Base-by-base conservation (phyloP, 2,113 vertebrate genomes). In the Embiotoca jacksoni region DNA sequence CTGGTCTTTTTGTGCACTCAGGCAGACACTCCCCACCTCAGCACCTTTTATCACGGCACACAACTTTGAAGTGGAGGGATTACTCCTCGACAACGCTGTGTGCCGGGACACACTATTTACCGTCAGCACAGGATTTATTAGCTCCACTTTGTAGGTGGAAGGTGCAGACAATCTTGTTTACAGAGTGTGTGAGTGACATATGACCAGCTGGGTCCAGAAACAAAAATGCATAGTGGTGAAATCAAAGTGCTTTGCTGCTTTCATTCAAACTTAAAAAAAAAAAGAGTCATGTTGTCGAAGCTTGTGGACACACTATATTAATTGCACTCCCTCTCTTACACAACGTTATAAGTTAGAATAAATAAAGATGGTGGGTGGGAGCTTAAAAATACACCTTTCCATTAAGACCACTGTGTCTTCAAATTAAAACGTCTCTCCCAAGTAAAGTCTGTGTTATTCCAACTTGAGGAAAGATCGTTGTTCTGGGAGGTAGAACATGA, bases 81-180 rank as follows among this genome's bases (percentile, higher is more conserved):
- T 85, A 83, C 52, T 54, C 59, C 60, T 36, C 50, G 58, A 39
- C 79, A 33, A 32, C 70, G 57, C 65, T 65, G 33, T 75, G 77
- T 16, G 36, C 72, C 32, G 32, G 39, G 77, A 80, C 72, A 41
- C 81, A 67, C 49, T 67, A 52, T 90, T 91, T 81, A 91, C 37
- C 67, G 83, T 83, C 91, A 91, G 85, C 90, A 88, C 36, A 55
- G 74, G 86, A 91, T 90, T 88, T 86, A 91, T 92, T 83, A 79
- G 68, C 79, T 49, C 73, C 83, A 84, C 86, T 91, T 73, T 85
- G 84, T 79, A 78, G 84, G 78, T 11, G 32, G 69, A 77, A 82
- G 75, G 82, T 72, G 83, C 36, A 30, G 56, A 83, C 87, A 84
- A 47, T 14, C 54, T 57, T 72, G 85, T 88, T 82, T 80, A 74